Evolutionary conservation across 2,888 invertebrate genomes (phyloP), one percentile per base, ranked within the genome.

Genomic region (Scaptomyza flava): DNA sequence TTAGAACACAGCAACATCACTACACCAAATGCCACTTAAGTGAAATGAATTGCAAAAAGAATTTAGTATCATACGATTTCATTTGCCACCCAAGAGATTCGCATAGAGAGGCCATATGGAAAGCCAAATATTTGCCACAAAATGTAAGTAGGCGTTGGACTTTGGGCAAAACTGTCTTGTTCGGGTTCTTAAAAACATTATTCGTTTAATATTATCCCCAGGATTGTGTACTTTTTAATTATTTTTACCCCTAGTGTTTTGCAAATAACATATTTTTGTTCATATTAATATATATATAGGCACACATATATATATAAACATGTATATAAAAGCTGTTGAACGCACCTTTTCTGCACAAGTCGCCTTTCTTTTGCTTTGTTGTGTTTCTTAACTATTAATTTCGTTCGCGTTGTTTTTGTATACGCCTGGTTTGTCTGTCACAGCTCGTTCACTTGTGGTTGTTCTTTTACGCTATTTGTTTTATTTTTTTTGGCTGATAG

Each of bases 41-140:
- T 83, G 66, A 81, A 83, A 81, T 79, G 79, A 81, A 79, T 81
- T 72, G 79, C 81, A 68, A 42, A 41, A 71, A 68, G 58, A 68
- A 61, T 34, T 52, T 68, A 68, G 54, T 20, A 38, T 23, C 41
- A 56, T 17, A 17, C 17, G 17, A 17, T 41, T 31, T 27, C n/a
- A 30, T 17, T 36, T 27, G 20, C 27, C 31, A 50, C 50, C 17
- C n/a, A n/a, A 6, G 50, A 23, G 34, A 30, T 2, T 11, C 27
- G 31, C 34, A 11, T 17, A 7, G 36, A 23, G 9, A n/a, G 23
- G 7, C 9, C 17, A n/a, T 12, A 47, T 14, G 46, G 45, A 50
- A 54, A 67, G 17, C 33, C 27, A 65, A 67, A 67, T 68, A 62
- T 71, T 67, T 56, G 59, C 11, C 33, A 3, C 33, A 3, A 33